Base-by-base conservation (phyloP, 2,797 vertebrate species). In the Odontamblyopus lacepedii region DNA sequence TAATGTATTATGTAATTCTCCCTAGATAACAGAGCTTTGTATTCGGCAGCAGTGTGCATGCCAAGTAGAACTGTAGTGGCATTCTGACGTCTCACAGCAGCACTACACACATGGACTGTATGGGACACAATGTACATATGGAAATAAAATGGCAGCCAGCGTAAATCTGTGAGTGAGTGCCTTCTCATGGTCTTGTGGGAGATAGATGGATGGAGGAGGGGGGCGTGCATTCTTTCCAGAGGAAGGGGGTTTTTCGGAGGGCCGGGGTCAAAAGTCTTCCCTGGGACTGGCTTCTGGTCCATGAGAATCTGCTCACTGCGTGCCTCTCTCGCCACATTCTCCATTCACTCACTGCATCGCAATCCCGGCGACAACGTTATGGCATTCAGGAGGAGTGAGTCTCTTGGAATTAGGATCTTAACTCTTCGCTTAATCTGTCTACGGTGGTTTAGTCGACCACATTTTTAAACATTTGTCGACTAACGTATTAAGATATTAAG, bases 151-250 rank as follows among this genome's bases (percentile, higher is more conserved):
- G 77, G 66, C 69, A 83, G 77, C 68, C 55, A 67, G 77, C 23
- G 51, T 74, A 72, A 73, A 70, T 70, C 67, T 35, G 32, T 71
- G 62, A 88, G 75, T 79, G 77, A 29, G 78, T 50, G 78, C 72
- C 78, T 87, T 87, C 84, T 86, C 77, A 81, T 78, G 77, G 76
- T 85, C 85, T 80, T 18, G 23, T 76, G 87, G 84, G 87, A 91
- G 82, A 78, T 82, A 67, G 79, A 80, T 15, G 50, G 76, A 63
- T 56, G 66, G 72, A 70, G 67, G 56, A 69, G 59, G 27, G 19
- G 67, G 55, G 65, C 26, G 48, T 80, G 82, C 91, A 94, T 93
- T 94, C 91, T 91, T 94, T 93, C 92, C 91, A 91, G 79, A 91
- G 89, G 88, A 93, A 92, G 87, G 83, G 84, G 85, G 0, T 72